phyloP scores from a whole-genome alignment of 2,888 invertebrate genomes.

The Ectemnius lituratus region DNA sequence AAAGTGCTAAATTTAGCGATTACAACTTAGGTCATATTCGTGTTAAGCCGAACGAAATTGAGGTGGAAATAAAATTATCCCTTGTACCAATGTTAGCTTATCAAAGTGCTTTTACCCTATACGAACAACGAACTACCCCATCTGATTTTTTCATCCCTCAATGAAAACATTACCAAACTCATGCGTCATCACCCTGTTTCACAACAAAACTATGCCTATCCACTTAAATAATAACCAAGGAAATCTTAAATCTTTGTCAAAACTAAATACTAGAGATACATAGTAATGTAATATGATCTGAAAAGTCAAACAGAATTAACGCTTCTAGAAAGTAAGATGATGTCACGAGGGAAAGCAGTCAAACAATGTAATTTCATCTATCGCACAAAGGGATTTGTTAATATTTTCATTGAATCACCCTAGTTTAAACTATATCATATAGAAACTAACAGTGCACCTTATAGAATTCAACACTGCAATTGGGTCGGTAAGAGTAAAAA shows the following conservation, averaged over 20 bases:
- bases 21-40: constrained; percentile 28
- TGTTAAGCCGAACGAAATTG: constrained; percentile 27
- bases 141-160: constrained; percentile 10
- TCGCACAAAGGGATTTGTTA: constrained; percentile 2
- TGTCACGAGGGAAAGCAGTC: not conserved
- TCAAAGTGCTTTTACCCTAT: constrained; percentile 16
- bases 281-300: not conserved
- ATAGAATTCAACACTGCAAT: not conserved
- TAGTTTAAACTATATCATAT: constrained; percentile 16
- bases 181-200: not conserved
- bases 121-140: constrained; percentile 35
- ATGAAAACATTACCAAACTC: constrained; percentile 43
- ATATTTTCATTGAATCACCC: constrained; percentile 41
- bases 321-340: not conserved
- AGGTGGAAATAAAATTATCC: constrained; percentile 34
- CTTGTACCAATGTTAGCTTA: constrained; percentile 36
- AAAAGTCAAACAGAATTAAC: not conserved
- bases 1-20: constrained; percentile 47
- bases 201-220: not conserved
- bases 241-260: not conserved
- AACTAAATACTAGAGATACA: constrained; percentile 1
- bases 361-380: too few species aligned
- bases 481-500: constrained; percentile 9
- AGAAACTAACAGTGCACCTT: constrained; percentile 26
- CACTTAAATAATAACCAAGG: constrained; percentile 3